Conservation (phyloP, 2,888 invertebrate species). For the Arrhopalites spinosus region DNA sequence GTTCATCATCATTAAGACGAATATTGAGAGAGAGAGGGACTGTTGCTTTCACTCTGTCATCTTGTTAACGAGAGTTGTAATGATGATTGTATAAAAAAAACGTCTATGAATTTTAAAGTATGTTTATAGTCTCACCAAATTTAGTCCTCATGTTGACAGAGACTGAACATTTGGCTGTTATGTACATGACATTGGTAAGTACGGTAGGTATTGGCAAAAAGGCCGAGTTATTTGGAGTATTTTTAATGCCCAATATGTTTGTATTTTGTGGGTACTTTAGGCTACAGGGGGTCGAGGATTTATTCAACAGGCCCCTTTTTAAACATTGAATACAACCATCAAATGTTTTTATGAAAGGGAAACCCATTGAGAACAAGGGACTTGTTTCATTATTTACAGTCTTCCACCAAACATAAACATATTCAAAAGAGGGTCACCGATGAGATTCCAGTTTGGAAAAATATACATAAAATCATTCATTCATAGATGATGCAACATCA, state of each 20-base stretch:
- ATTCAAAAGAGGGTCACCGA: too few relatives aligned
- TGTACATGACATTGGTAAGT: not conserved
- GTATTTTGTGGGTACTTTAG: constrained; percentile 6
- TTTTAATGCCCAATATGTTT: constrained; percentile 3
- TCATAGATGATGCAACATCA: too few relatives aligned
- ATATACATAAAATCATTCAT: too few relatives aligned
- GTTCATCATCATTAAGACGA: constrained; percentile 11
- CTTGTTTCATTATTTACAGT: not conserved
- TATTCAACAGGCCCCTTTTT: constrained; percentile 23
- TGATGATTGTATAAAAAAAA: too few relatives aligned
- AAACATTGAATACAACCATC: constrained; percentile 12
- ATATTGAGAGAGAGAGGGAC: not conserved
- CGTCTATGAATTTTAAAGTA: too few relatives aligned
- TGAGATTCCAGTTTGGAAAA: too few relatives aligned
- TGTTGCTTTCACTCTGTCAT: constrained; percentile 18
- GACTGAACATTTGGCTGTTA: not conserved
- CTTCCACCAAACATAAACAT: too few relatives aligned
- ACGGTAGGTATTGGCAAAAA: not conserved
- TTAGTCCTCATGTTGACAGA: not conserved
- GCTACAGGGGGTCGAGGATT: constrained; percentile 16
- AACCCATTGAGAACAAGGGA: not conserved
- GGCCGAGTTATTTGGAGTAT: not conserved
- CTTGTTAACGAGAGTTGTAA: constrained; percentile 5
- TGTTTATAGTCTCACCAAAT: not conserved
- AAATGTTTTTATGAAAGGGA: constrained; percentile 3